phyloP scores from a whole-genome alignment of 2,888 invertebrate genomes.

The Hirtodrosophila cameraria region DNA sequence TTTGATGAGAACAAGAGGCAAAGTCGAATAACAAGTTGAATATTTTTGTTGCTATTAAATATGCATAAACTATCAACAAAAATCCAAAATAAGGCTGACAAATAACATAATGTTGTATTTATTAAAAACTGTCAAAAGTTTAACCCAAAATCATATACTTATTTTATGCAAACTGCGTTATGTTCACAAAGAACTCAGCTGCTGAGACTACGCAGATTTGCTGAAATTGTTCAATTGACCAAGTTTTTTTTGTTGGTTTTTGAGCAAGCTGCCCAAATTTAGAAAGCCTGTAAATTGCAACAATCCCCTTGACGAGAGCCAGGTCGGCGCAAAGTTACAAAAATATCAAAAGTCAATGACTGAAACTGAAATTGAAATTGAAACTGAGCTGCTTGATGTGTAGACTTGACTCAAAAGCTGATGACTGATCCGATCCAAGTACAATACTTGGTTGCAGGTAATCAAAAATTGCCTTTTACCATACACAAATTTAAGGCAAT shows the following conservation, averaged over 20 bases:
- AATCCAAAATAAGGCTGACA: constrained; percentile 59
- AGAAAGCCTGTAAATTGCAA: constrained; percentile 64
- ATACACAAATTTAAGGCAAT: constrained; percentile 23
- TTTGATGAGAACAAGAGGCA: constrained; percentile 65
- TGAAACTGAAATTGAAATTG: constrained; percentile 31
- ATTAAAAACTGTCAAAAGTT: constrained; percentile 34
- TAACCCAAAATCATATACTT: constrained; percentile 26
- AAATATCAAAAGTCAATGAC: constrained; percentile 73
- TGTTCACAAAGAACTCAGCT: no score
- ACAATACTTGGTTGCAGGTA: no score
- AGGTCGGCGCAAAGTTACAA: background rate
- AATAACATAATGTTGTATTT: constrained; percentile 42
- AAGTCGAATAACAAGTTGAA: constrained; percentile 65
- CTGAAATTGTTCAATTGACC: constrained; percentile 13
- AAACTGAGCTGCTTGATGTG: constrained; percentile 5
- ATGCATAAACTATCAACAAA: constrained; percentile 64
- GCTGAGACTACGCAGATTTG: background rate
- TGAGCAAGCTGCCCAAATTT: constrained; percentile 61
- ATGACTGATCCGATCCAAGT: constrained; percentile 9
- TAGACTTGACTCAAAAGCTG: constrained; percentile 31
- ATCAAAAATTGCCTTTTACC: constrained; percentile 11
- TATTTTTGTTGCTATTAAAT: constrained; percentile 64
- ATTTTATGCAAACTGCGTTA: constrained; percentile 7
- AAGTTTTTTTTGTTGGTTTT: no score
- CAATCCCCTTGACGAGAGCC: constrained; percentile 36